Evolutionary conservation across 1,140 invertebrate genomes (phyloP).

Genomic region (Drosophila santomea): DNA sequence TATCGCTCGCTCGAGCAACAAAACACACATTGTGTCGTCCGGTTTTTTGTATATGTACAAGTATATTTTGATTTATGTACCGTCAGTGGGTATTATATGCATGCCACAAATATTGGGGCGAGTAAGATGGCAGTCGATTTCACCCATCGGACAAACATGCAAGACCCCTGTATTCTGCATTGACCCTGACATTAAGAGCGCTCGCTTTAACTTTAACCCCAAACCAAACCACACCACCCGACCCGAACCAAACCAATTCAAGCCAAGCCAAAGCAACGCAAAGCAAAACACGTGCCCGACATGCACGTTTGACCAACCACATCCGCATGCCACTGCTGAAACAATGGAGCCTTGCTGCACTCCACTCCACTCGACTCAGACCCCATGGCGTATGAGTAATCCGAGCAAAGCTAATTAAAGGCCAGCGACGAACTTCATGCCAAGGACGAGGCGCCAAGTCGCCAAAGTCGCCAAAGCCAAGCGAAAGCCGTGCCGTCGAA

Average conservation of each 20-base stretch:
- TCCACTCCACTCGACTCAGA: not conserved
- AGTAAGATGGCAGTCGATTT: not conserved
- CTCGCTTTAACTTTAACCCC: constrained; percentile 54
- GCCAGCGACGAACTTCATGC: constrained; percentile 68
- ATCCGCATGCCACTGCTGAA: constrained; percentile 51
- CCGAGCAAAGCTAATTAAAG: constrained; percentile 76
- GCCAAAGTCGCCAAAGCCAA: constrained; percentile 59
- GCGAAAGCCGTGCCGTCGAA: constrained; percentile 29
- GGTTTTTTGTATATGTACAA: not conserved
- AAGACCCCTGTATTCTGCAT: constrained; percentile 59
- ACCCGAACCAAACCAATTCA: too few relatives aligned
- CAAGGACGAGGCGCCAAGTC: constrained; percentile 61
- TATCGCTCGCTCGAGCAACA: constrained; percentile 46
- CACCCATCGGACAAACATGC: constrained; percentile 49
- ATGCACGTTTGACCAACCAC: constrained; percentile 77
- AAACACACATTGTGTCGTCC: constrained; percentile 37
- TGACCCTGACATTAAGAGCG: constrained; percentile 76
- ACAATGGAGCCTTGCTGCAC: constrained; percentile 47
- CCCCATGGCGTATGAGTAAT: constrained; percentile 70
- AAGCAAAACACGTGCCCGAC: constrained; percentile 65
- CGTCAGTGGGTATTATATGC: constrained; percentile 39
- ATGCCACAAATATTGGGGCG: constrained; percentile 28
- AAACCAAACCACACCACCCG: constrained; percentile 1
- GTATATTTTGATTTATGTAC: constrained; percentile 65
- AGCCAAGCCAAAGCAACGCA: too few relatives aligned